phyloP scores from a whole-genome alignment of 2,797 vertebrate species.

The Xenentodon cancila region DNA sequence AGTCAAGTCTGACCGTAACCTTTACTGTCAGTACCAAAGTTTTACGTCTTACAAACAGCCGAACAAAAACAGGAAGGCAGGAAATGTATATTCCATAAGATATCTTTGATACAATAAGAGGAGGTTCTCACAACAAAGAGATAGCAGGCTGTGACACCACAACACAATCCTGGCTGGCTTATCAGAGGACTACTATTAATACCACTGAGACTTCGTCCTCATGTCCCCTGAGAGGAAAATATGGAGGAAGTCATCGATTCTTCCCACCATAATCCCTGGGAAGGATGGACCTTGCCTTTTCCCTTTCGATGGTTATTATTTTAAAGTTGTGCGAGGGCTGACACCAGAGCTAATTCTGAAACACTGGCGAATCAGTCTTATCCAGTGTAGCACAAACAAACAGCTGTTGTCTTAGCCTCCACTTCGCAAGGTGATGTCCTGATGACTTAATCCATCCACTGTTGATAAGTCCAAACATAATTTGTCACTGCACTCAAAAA shows the following conservation, averaged over 20 bases:
- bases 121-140: slow-evolving; percentile 59
- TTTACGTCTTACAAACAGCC: neutral
- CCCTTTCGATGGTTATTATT: slow-evolving; percentile 72
- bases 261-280: slow-evolving; percentile 79
- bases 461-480: slow-evolving; percentile 1
- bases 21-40: neutral
- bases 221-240: slow-evolving; percentile 61
- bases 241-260: slow-evolving; percentile 81
- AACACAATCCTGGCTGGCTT: slow-evolving; percentile 40
- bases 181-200: slow-evolving; percentile 74
- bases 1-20: no score
- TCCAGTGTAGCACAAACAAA: slow-evolving; percentile 26
- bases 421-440: slow-evolving; percentile 5
- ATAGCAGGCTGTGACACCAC: slow-evolving; percentile 42
- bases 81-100: slow-evolving; percentile 53
- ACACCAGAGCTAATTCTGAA: slow-evolving; percentile 70
- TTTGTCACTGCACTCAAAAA: neutral
- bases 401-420: slow-evolving; percentile 4
- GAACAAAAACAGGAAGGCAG: slow-evolving; percentile 42
- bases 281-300: slow-evolving; percentile 71
- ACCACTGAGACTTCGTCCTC: slow-evolving; percentile 63
- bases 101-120: slow-evolving; percentile 55
- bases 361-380: slow-evolving; percentile 16
- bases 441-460: no score
- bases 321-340: slow-evolving; percentile 49